Evolutionary conservation across 2,797 vertebrate genomes (phyloP).

Genomic region (Petrocephalus schoutedeni): DNA sequence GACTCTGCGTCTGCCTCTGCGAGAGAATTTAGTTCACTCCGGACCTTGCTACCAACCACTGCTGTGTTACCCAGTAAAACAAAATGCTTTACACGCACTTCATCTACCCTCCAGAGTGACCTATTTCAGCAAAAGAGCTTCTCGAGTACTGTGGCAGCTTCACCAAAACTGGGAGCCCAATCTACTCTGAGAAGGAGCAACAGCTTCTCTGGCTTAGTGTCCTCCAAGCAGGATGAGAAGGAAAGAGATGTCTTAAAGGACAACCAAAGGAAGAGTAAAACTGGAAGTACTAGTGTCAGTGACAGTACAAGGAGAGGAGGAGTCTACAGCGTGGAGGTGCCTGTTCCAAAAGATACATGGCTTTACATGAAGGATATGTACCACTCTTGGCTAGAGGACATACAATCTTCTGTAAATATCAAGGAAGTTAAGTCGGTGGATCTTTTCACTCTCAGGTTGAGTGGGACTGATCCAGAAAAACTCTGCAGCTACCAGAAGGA

Average conservation of each 20-base stretch:
- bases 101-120: conserved; percentile 23
- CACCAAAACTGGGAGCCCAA: conserved; percentile 29
- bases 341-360: conserved; percentile 57
- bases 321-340: conserved; percentile 47
- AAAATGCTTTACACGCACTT: background rate
- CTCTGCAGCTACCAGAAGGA: conserved; percentile 49
- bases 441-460: conserved; percentile 46
- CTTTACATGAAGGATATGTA: conserved; percentile 62
- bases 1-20: background rate
- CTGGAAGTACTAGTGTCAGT: conserved; percentile 48
- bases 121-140: conserved; percentile 30
- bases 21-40: background rate
- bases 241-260: conserved; percentile 25
- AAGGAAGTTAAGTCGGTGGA: conserved; percentile 32
- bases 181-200: conserved; percentile 54
- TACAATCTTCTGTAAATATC: conserved; percentile 52
- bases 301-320: conserved; percentile 19
- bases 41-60: background rate
- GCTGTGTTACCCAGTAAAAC: conserved; percentile 3
- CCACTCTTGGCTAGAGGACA: conserved; percentile 38
- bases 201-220: conserved; percentile 64
- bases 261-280: conserved; percentile 26
- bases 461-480: conserved; percentile 42
- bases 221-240: conserved; percentile 39
- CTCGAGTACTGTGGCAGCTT: background rate